Base-by-base conservation (phyloP, 1,140 invertebrate genomes). In the Charaxes varanes region DNA sequence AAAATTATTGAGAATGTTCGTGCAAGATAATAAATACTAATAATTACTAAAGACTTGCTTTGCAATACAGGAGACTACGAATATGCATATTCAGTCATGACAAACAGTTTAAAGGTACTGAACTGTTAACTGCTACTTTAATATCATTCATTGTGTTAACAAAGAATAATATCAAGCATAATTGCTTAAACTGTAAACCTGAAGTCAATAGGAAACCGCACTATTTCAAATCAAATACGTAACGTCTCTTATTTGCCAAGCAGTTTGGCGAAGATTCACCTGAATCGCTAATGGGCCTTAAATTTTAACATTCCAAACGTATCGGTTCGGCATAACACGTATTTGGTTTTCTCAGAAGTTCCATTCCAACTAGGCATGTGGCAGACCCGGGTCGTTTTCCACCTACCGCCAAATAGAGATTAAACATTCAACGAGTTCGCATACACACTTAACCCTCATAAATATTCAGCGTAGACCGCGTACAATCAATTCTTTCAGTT, bases 371-470 rank as follows among this genome's bases (percentile, higher is more conserved):
- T 43, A 51, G 48, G 49, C 40, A 28, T 50, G 49, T 41, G 59
- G 51, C 48, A 40, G 33, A 27, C 36, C 41, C 37, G 55, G 56
- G 30, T 64, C 62, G 48, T 36, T 50, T 46, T 44, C 45, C 38
- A 45, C 53, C 36, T 50, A 54, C 58, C 46, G 50, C 47, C 65
- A 64, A 67, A 70, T 71, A 66, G 35, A 70, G 62, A 78, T 80
- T 78, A 80, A 80, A 80, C 69, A 80, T 80, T 80, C 73, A 80
- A 65, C 54, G 71, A 72, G 62, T 76, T 74, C 76, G 59, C 67
- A 76, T 74, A 78, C 63, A 80, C 73, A 80, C 73, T 78, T 80
- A 76, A 70, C 73, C 70, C 71, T 78, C 55, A 78, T 81, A 77
- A 81, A 81, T 78, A 81, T 78, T 77, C 73, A 69, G 55, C 37